Percentiles rank a stretch among this genome's conserved stretches.
phyloP scores from a whole-genome alignment of 2,797 vertebrate species.

The Odontamblyopus rebecca region DNA sequence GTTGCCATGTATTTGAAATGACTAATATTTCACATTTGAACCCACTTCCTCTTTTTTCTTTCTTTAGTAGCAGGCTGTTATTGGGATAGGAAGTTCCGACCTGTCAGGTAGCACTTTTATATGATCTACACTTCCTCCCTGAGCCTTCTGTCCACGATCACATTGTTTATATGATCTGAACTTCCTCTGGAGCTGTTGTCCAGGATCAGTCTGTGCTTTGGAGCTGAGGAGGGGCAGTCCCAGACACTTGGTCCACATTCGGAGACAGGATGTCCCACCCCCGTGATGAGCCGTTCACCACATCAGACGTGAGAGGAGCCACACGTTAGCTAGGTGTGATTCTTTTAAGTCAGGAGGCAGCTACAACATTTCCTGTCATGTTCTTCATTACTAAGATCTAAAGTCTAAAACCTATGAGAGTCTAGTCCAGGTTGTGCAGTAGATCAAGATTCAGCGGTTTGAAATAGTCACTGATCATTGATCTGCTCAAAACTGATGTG shows the following conservation, averaged over 20 bases:
- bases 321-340: slow-evolving; percentile 58
- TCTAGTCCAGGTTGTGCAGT: too few species aligned
- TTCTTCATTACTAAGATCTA: background rate
- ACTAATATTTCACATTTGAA: background rate
- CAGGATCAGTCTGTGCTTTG: background rate
- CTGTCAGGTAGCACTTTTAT: background rate
- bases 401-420: background rate
- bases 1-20: background rate
- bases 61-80: too few species aligned
- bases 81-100: background rate
- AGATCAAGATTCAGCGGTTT: too few species aligned
- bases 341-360: slow-evolving; percentile 38
- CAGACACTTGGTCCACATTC: slow-evolving; percentile 18
- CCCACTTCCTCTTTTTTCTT: background rate
- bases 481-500: too few species aligned
- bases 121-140: background rate
- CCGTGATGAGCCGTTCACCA: slow-evolving; percentile 36
- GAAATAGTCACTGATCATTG: too few species aligned
- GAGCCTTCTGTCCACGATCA: background rate
- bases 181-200: background rate
- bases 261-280: slow-evolving; percentile 64
- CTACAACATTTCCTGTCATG: slow-evolving; percentile 6
- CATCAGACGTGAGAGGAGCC: slow-evolving; percentile 55
- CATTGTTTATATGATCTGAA: background rate
- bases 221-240: background rate